These are phyloP conservation scores for Amphipyra berbera DNA, from an alignment of 2,888 invertebrate species.

Conservation along the genomic window DNA sequence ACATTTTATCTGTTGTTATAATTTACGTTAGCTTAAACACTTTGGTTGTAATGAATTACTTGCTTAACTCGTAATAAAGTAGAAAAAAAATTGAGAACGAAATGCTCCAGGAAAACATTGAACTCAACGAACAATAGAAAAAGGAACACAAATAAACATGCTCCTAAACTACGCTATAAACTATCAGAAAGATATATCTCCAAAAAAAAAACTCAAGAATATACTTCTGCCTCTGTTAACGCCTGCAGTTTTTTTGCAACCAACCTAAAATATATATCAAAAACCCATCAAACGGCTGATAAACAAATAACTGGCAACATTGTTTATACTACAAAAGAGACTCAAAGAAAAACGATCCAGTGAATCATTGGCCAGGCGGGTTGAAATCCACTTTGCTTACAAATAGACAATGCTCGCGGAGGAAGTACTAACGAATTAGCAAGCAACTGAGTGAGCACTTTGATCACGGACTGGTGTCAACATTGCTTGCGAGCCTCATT, in stretches of 20 bases:
- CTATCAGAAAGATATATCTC: no score
- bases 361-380: constrained; percentile 56
- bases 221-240: not conserved
- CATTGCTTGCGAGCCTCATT: constrained; percentile 81
- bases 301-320: constrained; percentile 49
- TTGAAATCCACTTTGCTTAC: constrained; percentile 68
- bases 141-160: no score
- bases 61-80: no score
- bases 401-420: constrained; percentile 72
- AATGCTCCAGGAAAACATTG: no score
- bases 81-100: no score
- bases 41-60: no score
- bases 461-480: constrained; percentile 83
- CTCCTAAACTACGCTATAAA: no score
- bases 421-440: constrained; percentile 65
- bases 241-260: constrained; percentile 7
- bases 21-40: no score
- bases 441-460: constrained; percentile 66
- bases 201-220: no score
- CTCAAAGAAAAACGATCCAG: constrained; percentile 51
- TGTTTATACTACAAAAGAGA: constrained; percentile 53
- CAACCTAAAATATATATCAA: constrained; percentile 1
- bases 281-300: constrained; percentile 27
- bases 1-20: no score
- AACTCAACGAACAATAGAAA: no score